These are phyloP conservation scores for Tetragonula carbonaria DNA, from an alignment of 2,888 invertebrate species.

Conservation along the genomic window DNA sequence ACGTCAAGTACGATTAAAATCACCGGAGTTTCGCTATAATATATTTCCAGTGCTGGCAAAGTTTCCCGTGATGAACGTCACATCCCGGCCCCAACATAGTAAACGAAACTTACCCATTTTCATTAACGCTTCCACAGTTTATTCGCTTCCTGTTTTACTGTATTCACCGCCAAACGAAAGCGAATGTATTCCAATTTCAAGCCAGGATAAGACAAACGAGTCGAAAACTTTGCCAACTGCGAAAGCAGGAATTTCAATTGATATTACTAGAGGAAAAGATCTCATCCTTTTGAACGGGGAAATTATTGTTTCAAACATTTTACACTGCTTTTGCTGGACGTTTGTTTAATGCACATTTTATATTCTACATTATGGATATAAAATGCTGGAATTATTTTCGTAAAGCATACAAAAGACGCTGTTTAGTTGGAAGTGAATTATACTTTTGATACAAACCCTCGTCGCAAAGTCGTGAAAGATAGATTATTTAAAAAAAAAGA, in stretches of 20 bases:
- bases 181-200: constrained; percentile 5
- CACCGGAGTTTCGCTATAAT: constrained; percentile 2
- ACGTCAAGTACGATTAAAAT: not conserved
- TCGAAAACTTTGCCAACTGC: not conserved
- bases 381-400: too few relatives aligned
- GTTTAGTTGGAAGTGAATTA: too few relatives aligned
- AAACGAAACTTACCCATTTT: constrained; percentile 22
- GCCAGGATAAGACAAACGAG: not conserved
- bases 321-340: too few relatives aligned
- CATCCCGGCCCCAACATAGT: not conserved
- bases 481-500: too few relatives aligned
- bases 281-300: not conserved
- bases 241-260: not conserved
- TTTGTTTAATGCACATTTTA: too few relatives aligned
- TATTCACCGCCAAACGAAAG: constrained; percentile 8
- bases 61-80: constrained; percentile 10
- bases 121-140: constrained; percentile 15
- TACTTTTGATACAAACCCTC: too few relatives aligned
- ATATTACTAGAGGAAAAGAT: not conserved
- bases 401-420: too few relatives aligned
- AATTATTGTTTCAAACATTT: not conserved
- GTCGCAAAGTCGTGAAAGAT: too few relatives aligned
- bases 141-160: not conserved
- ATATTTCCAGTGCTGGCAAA: constrained; percentile 24
- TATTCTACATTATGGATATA: too few relatives aligned